Conservation (phyloP, 2,113 vertebrate species). For the Cavia aperea region DNA sequence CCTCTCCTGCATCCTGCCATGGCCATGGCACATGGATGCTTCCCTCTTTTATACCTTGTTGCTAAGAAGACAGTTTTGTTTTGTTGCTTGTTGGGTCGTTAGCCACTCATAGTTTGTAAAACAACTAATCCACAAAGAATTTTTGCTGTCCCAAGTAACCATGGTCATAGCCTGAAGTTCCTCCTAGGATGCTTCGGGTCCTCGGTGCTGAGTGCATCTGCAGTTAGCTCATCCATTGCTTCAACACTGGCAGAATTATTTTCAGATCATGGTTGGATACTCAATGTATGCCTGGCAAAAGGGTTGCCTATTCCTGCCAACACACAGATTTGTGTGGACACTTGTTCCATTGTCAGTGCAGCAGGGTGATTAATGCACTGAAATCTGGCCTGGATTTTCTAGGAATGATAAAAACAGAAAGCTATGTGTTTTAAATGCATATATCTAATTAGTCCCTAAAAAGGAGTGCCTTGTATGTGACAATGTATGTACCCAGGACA, state of each 20-base stretch:
- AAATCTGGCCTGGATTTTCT: background rate
- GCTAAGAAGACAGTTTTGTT: background rate
- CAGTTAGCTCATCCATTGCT: background rate
- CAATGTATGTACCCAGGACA: background rate
- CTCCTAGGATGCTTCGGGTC: too few relatives aligned
- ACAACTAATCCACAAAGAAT: background rate
- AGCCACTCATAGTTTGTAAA: background rate
- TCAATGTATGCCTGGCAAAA: background rate
- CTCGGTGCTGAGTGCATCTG: background rate
- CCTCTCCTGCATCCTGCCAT: accelerated
- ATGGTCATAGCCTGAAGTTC: background rate
- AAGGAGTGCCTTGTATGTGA: background rate
- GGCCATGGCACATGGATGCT: accelerated
- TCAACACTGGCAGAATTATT: background rate
- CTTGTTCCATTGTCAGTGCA: too few relatives aligned
- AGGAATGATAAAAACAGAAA: background rate
- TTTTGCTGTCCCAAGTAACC: background rate
- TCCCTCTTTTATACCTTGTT: background rate
- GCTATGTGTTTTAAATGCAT: background rate
- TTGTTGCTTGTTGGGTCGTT: background rate
- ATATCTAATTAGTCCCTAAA: background rate
- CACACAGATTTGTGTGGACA: background rate
- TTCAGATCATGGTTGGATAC: accelerated
- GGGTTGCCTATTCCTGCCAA: background rate
- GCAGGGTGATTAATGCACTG: background rate